Conservation (phyloP, 2,888 invertebrate species). For the Cataglyphis altisquamis region DNA sequence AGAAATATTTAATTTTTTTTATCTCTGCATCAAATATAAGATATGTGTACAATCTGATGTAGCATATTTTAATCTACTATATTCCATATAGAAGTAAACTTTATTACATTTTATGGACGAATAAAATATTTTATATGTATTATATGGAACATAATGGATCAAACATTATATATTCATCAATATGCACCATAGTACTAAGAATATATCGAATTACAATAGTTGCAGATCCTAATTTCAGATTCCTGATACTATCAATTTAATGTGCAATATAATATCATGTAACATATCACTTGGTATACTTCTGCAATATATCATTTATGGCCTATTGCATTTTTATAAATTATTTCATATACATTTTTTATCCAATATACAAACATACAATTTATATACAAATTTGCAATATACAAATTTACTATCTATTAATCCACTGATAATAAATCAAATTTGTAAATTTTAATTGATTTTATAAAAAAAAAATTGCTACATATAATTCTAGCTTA, state of each 20-base stretch:
- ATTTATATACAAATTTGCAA: conserved; percentile 17
- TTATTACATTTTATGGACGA: conserved; percentile 8
- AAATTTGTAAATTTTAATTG: conserved; percentile 1
- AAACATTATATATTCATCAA: conserved; percentile 31
- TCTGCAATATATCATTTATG: conserved; percentile 14
- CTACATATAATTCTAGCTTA: conserved; percentile 18
- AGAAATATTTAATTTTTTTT: conserved; percentile 12
- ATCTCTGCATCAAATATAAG: conserved; percentile 10
- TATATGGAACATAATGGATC: conserved; percentile 6
- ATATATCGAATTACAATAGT: conserved; percentile 15
- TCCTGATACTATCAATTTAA: neutral
- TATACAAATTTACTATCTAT: conserved; percentile 22
- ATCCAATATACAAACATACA: neutral
- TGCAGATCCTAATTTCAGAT: neutral
- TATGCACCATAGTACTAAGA: conserved; percentile 4
- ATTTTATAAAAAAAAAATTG: neutral
- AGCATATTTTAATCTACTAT: conserved; percentile 16
- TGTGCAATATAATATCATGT: neutral
- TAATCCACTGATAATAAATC: conserved; percentile 5
- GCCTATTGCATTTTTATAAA: neutral
- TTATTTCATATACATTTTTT: neutral
- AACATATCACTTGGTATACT: neutral
- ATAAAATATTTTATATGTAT: conserved; percentile 8
- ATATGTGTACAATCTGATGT: neutral
- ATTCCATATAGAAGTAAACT: neutral